Base-by-base conservation (phyloP, 2,888 invertebrate species). In the Hyalella azteca region DNA sequence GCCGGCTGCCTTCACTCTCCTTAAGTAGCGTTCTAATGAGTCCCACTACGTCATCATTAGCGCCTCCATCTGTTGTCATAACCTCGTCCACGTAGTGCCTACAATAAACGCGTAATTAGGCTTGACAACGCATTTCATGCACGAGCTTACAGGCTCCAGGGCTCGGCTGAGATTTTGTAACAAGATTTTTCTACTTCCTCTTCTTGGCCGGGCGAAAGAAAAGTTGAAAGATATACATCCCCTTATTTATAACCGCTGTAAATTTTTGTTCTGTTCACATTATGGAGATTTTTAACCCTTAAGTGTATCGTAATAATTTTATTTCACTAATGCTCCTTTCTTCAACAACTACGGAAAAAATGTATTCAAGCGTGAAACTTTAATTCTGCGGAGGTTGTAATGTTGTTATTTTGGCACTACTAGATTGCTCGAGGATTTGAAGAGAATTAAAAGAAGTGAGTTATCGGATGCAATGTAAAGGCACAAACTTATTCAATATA, bases 31-130 rank as follows among this genome's bases (percentile, higher is more conserved):
- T 36, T 66, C 66, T 66, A 66, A 66, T 66, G 66, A 36, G 66
- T 15, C 36, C 11, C 36, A 29, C 19, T 36, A 29, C 36, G 66
- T 36, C 66, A 36, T 29, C 66, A 66, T 66, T 66, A 36, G 36
- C 19, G 66, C 36, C 36, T 32, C 36, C 66, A 66, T 66, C 66
- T 66, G 66, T 66, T 66, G 66, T 15, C 66, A 66, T 66, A 66
- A 66, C 66, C 36, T 39, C 32, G 19, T n/a, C n/a, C n/a, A 36
- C 66, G 66, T 32, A n/a, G 22, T 66, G 36, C 11, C 66, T 15
- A 54, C 29, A 54, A 54, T 54, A 7, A 54, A 54, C 29, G 54
- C 26, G 54, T 0, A 54, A 26, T 11, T 26, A 29, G 54, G 22
- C 3, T 9, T 3, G 54, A 54, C 54, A 54, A 29, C 54, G 22